Base-by-base conservation (phyloP, 1,140 invertebrate species). In the Drosophila equinoxialis region DNA sequence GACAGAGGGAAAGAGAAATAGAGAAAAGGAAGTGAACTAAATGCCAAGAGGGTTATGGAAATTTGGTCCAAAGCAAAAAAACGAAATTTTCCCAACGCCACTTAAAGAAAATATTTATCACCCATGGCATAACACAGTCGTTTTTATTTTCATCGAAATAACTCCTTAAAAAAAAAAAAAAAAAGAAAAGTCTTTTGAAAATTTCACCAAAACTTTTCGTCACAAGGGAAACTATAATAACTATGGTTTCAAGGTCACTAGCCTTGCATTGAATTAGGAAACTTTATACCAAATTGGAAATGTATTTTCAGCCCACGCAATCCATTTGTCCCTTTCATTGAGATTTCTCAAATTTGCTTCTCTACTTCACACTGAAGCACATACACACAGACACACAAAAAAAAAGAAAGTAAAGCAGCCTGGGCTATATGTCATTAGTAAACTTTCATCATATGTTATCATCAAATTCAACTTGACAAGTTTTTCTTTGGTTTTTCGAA, bases 381-480 rank as follows among this genome's bases (percentile, higher is more conserved):
- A 33, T 13, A 33, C 13, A 13, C 20, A 23, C 8, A 33, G n/a
- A 14, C 23, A 13, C 17, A 17, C 17, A 17, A 23, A 66, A 61
- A 58, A 66, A 62, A 57, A 61, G 20, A 74, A 67, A 74, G 48
- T 68, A 55, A 65, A 58, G 65, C 65, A 39, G 55, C 33, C 58
- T 26, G 55, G 55, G 63, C 48, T 37, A 41, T 41, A 65, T 69
- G 74, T 76, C 74, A 76, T 76, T 76, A 76, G 41, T 76, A 55
- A 76, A 76, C 73, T 76, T 76, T 76, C 65, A 76, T 76, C 74
- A 76, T 76, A 76, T 76, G 74, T 64, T 76, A 66, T 76, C 65
- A 66, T 55, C 72, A 30, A 58, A 65, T 59, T 76, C 65, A 41
- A 62, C 67, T 63, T 76, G 57, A 60, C 72, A 76, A 76, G 71